phyloP scores from a whole-genome alignment of 2,113 vertebrate species.

The Amblyornis subalaris region DNA sequence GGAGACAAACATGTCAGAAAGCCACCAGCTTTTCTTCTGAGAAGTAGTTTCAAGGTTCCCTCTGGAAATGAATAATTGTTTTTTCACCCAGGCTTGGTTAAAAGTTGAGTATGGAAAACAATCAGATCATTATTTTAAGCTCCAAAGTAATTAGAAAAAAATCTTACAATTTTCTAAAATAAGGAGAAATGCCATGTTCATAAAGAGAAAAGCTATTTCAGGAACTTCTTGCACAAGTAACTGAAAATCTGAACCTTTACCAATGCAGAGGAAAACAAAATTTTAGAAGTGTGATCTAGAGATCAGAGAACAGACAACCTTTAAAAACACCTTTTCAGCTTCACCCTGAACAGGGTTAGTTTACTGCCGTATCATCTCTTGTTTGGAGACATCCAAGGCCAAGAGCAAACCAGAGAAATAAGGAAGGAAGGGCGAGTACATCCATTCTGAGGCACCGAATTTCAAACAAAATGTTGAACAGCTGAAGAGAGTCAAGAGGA shows the following conservation, averaged over 20 bases:
- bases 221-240: background rate
- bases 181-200: background rate
- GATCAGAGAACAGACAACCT: background rate
- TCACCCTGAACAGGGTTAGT: background rate
- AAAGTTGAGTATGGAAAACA: background rate
- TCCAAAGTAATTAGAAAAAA: background rate
- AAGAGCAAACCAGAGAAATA: background rate
- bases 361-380: background rate
- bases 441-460: background rate
- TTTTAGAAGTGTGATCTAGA: background rate
- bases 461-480: background rate
- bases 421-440: background rate
- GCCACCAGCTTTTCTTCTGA: background rate
- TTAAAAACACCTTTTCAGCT: background rate
- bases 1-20: background rate
- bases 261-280: background rate
- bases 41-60: background rate
- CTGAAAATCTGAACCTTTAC: background rate
- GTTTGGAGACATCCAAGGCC: background rate
- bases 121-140: background rate
- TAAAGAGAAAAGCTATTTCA: background rate
- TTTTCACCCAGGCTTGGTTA: background rate
- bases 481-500: background rate
- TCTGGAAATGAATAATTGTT: background rate
- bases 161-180: fast-evolving